Base-by-base conservation (phyloP, 2,113 vertebrate species). In the Hemibagrus wyckioides region DNA sequence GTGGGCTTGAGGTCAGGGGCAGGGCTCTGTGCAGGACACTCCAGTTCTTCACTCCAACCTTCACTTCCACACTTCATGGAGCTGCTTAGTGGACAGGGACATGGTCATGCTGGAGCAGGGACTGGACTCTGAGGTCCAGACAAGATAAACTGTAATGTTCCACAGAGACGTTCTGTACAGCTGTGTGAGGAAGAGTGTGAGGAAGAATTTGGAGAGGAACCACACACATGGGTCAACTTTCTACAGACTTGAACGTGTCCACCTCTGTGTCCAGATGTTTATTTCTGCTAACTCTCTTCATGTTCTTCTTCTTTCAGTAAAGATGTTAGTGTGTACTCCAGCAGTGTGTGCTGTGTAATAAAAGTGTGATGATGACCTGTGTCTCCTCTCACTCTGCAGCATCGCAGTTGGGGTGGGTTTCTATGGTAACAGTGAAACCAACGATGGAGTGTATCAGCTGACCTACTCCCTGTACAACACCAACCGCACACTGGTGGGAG, bases 381-480 rank as follows among this genome's bases (percentile, higher is more conserved):
- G 57, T 91, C 86, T 50, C 69, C 65, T 57, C 50, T 86, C 28
- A 91, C 88, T 90, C 80, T 65, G 39, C 90, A 99, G 98, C 5
- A 92, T 95, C 2, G 97, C 97, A 0, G 96, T 99, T 10, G 97
- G 98, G 19, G 82, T 98, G 44, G 98, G 98, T 93, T 99, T 99
- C 94, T 99, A 99, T 3, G 98, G 98, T 88, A 99, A 99, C 96
- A 99, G 98, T 0, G 97, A 99, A 95, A 96, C 97, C 92, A 98
- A 97, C 0, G 98, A 99, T 0, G 98, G 98, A 0, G 93, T 97
- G 23, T 96, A 97, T 93, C 98, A 99, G 95, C 92, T 99, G 92
- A 97, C 97, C 92, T 98, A 98, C 84, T 97, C 97, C 92, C 88
- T 99, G 91, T 97, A 97, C 92, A 97, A 97, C 0, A 97, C 96